Evolutionary conservation across 2,888 invertebrate species (phyloP).

Genomic region (Agrilus cyanescens): DNA sequence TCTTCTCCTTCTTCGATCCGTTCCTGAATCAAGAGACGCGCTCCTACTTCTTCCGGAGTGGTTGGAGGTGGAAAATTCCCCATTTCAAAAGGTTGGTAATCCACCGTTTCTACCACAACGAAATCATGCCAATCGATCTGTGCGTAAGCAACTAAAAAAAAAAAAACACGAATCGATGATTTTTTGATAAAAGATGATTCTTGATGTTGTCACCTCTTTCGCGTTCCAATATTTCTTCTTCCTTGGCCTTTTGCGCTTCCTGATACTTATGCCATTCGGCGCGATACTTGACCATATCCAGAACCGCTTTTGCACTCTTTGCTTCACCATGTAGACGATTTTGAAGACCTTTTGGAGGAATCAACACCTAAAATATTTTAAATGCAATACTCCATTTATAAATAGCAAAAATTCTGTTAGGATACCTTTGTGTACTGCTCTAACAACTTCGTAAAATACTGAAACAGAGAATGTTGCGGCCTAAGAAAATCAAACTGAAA

Average conservation of each 20-base stretch:
- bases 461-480: conserved; percentile 96
- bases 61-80: conserved; percentile 96
- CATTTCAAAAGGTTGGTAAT: conserved; percentile 92
- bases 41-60: conserved; percentile 93
- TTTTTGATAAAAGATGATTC: conserved; percentile 7
- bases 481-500: conserved; percentile 98
- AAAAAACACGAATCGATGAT: conserved; percentile 1
- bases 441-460: conserved; percentile 93
- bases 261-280: conserved; percentile 96
- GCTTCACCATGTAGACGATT: conserved; percentile 69
- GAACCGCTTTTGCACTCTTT: conserved; percentile 49
- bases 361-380: conserved; percentile 60
- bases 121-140: conserved; percentile 99
- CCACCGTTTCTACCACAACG: conserved; percentile 98
- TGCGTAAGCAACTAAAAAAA: conserved; percentile 68
- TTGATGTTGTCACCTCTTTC: conserved; percentile 59
- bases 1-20: conserved; percentile 70
- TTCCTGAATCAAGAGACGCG: conserved; percentile 81
- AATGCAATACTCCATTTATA: not conserved
- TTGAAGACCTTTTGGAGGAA: conserved; percentile 88
- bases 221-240: conserved; percentile 90
- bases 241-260: conserved; percentile 81
- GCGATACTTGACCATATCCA: conserved; percentile 87
- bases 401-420: conserved; percentile 6
- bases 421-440: conserved; percentile 99